Percentiles rank a stretch among this genome's conserved stretches.
Conservation (phyloP, 1,140 invertebrate species). For the Dreissena polymorpha region DNA sequence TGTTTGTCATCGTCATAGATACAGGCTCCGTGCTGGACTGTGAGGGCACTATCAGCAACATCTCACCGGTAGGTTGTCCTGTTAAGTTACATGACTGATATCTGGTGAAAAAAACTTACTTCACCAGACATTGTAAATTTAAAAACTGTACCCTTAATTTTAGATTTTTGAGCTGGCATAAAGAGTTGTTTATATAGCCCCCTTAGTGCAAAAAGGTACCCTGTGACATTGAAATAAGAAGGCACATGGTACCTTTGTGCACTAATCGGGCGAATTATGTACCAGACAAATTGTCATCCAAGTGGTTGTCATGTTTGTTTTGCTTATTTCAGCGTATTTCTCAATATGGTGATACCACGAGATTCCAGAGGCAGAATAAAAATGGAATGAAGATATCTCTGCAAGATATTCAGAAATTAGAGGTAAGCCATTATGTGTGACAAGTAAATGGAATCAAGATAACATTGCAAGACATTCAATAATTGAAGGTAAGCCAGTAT, state of each 20-base stretch:
- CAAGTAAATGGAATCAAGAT: no score
- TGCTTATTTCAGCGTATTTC: conserved; percentile 23
- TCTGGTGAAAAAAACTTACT: background rate
- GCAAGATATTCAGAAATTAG: conserved; percentile 69
- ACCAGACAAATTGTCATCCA: conserved; percentile 47
- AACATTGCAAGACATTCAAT: no score
- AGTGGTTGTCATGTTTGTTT: conserved; percentile 17
- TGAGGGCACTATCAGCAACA: conserved; percentile 61
- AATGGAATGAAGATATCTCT: conserved; percentile 59
- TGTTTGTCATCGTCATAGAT: conserved; percentile 64
- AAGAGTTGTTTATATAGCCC: no score
- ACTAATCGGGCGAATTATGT: no score
- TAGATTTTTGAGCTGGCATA: conserved; percentile 59
- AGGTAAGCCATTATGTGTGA: no score
- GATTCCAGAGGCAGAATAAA: background rate
- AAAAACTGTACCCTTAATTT: conserved; percentile 11
- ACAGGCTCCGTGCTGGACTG: conserved; percentile 57
- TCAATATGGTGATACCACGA: background rate
- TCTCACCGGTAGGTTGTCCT: conserved; percentile 61
- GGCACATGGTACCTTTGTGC: no score
- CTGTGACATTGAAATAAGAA: no score
- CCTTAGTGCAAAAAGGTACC: no score
- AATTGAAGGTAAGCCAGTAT: no score
- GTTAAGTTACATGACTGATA: background rate
- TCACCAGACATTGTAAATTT: background rate